Base-by-base conservation (phyloP, 2,888 invertebrate genomes). In the Drosophila silvestris region DNA sequence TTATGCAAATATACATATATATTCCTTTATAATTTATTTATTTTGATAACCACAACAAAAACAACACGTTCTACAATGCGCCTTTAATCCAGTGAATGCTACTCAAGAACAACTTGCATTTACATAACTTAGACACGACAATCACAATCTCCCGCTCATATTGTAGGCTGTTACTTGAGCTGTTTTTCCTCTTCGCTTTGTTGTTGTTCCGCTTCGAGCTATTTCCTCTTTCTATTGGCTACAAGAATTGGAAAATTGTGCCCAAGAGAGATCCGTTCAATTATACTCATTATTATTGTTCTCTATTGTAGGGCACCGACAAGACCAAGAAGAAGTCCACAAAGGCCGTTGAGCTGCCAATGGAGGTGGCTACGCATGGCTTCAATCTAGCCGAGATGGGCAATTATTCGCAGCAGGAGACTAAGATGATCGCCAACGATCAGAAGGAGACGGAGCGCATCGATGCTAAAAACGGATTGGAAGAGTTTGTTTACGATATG, bases 401-500 rank as follows among this genome's bases (percentile, higher is more conserved):
- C 91, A 94, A 94, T 54, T 96, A 96, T 66, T 94, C 96, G 77
- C 98, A 98, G 92, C 96, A 96, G 92, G 98, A 98, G 95, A 96
- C 95, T 73, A 96, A 96, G 93, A 97, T 97, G 97, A 95, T 97
- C 87, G 95, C 95, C 64, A 96, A 97, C 86, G 99, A 99, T 93
- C 95, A 96, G 73, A 96, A 97, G 92, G 99, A 99, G 94, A 99
- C 98, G 90, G 98, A 99, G 92, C 96, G 99, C 58, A 96, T 97
- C 7, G 99, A 99, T 93, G 98, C 98, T 1, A 97, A 99, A 91
- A 99, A 99, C 94, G 97, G 98, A 5, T 95, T 99, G 0, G 99
- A 99, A 93, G 99, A 99, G 94, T 99, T 98, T 92, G 98, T 99
- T 37, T 99, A 99, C 93, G 99, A 99, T 89, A 95, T 99, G 93